A percentile compares a stretch with the other conserved stretches of the same genome.
Conservation (phyloP, 2,888 invertebrate species). For the Blastobasis adustella region DNA sequence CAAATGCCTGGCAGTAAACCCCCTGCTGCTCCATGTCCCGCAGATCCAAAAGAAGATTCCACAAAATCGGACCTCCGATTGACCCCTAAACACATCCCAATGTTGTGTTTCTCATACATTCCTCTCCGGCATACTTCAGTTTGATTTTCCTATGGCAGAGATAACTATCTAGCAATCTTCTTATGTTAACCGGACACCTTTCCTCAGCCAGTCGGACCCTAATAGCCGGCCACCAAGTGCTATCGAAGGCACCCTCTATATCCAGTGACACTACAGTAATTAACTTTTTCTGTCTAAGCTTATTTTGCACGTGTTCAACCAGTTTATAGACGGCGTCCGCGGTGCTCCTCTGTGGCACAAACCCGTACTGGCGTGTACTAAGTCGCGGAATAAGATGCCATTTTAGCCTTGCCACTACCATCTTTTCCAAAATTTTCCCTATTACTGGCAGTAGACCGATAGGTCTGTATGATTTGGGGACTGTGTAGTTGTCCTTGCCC, state of each 20-base stretch:
- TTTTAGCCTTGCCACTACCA: background rate
- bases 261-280: no score
- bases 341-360: no score
- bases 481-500: constrained; percentile 13
- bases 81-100: constrained; percentile 13
- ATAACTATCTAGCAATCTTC: background rate
- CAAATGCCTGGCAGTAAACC: constrained; percentile 5
- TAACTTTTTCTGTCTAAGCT: no score
- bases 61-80: constrained; percentile 7
- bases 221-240: no score
- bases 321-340: no score
- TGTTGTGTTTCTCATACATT: background rate
- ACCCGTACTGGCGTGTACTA: no score
- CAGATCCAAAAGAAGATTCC: constrained; percentile 10
- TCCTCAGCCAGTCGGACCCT: no score
- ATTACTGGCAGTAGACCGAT: constrained; percentile 9
- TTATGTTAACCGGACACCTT: background rate
- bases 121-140: constrained; percentile 7
- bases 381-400: no score
- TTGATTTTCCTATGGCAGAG: background rate
- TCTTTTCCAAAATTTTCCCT: background rate
- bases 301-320: no score
- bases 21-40: background rate
- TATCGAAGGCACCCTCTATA: no score
- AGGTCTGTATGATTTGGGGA: constrained; percentile 15